phyloP scores from a whole-genome alignment of 2,113 vertebrate genomes.

The Tachysurus vachellii region DNA sequence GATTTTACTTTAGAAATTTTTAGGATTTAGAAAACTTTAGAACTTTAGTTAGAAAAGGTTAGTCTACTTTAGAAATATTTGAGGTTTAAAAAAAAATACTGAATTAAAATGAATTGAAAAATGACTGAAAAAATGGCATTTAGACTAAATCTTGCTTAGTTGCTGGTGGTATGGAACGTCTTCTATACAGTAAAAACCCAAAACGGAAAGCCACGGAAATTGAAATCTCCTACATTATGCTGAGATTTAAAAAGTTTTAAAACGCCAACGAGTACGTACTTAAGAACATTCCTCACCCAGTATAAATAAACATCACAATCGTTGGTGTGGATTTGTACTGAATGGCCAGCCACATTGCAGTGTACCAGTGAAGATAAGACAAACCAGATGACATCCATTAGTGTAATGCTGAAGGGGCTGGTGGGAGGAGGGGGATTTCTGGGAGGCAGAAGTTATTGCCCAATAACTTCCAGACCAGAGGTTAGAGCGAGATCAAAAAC shows the following conservation, averaged over 20 bases:
- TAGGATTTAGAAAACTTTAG: too few relatives aligned
- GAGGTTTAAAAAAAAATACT: too few relatives aligned
- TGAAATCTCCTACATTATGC: neutral
- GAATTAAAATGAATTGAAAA: neutral
- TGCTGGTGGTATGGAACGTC: neutral
- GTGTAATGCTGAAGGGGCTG: slow-evolving; percentile 47
- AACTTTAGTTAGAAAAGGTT: too few relatives aligned
- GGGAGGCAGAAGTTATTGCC: slow-evolving; percentile 48
- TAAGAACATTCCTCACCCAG: neutral
- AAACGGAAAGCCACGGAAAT: neutral
- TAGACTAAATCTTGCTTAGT: neutral
- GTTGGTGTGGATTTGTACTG: slow-evolving; percentile 13
- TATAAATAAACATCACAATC: neutral
- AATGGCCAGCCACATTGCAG: slow-evolving; percentile 21
- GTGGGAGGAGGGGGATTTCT: slow-evolving; percentile 43
- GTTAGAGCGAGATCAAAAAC: slow-evolving; percentile 57
- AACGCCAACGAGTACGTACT: neutral
- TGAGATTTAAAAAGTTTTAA: neutral
- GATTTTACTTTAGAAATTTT: too few relatives aligned
- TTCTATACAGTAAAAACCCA: neutral
- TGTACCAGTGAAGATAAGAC: slow-evolving; percentile 54
- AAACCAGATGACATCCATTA: slow-evolving; percentile 66
- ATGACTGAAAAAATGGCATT: neutral
- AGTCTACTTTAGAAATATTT: neutral
- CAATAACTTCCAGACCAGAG: slow-evolving; percentile 68